Evolutionary conservation across 2,888 invertebrate genomes (phyloP).

Genomic region (Petrolisthes cinctipes): DNA sequence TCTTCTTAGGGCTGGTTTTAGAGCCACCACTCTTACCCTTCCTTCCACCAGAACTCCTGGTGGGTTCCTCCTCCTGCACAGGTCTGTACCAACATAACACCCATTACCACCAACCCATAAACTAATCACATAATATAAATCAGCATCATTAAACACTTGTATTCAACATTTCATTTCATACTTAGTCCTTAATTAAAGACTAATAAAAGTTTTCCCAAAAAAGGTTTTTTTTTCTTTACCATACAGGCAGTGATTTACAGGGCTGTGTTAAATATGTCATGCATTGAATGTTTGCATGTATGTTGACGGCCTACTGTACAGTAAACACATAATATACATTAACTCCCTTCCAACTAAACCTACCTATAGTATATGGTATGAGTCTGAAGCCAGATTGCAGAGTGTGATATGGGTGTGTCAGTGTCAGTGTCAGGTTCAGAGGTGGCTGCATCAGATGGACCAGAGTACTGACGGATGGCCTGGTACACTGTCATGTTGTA

Average conservation of each 20-base stretch:
- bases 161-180: too few relatives aligned
- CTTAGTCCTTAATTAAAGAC: background rate
- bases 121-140: background rate
- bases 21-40: conserved; percentile 62
- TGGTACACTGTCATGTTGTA: conserved; percentile 99
- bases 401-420: conserved; percentile 84
- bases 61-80: conserved; percentile 57
- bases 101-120: too few relatives aligned
- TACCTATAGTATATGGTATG: conserved; percentile 90
- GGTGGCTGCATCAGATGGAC: conserved; percentile 66
- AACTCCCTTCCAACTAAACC: too few relatives aligned
- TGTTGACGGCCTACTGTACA: background rate
- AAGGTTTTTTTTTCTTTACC: background rate
- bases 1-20: conserved; percentile 65
- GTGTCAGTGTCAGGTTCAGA: conserved; percentile 91
- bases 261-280: background rate
- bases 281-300: background rate
- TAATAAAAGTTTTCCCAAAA: background rate
- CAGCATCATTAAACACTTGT: too few relatives aligned
- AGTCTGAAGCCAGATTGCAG: conserved; percentile 97
- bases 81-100: conserved; percentile 36
- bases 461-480: conserved; percentile 93
- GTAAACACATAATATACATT: background rate
- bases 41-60: conserved; percentile 49
- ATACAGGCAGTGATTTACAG: background rate